phyloP scores from a whole-genome alignment of 2,113 vertebrate species.

The Brachyhypopomus gauderio region DNA sequence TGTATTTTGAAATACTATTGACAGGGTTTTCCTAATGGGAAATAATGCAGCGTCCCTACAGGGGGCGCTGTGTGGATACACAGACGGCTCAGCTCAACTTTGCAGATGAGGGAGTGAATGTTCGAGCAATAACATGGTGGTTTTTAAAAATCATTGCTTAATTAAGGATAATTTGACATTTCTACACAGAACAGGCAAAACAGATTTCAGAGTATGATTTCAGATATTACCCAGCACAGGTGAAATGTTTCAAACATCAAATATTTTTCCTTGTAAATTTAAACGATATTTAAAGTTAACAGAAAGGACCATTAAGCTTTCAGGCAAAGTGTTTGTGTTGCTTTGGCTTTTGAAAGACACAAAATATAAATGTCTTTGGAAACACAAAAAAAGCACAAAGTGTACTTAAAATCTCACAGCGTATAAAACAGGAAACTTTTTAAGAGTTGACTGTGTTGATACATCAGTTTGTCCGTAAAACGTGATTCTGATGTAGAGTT shows the following conservation, averaged over 20 bases:
- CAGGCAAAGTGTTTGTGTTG: not conserved
- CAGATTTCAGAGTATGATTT: not conserved
- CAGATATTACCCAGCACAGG: not conserved
- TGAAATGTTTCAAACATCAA: not conserved
- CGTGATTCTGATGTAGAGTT: not conserved
- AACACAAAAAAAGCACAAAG: conserved; percentile 9
- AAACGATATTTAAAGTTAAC: not conserved
- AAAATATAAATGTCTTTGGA: not conserved
- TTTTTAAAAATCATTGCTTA: not conserved
- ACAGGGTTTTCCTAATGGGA: no score
- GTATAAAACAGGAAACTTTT: not conserved
- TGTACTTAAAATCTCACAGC: conserved; percentile 17
- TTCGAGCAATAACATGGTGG: not conserved
- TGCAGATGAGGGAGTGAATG: not conserved
- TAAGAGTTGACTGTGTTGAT: not conserved
- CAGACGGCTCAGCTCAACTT: not conserved
- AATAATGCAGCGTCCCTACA: not conserved
- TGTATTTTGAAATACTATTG: not conserved
- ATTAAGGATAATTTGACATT: not conserved
- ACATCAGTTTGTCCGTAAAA: not conserved
- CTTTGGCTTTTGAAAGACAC: not conserved
- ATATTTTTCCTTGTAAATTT: not conserved
- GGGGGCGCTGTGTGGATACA: conserved; percentile 3
- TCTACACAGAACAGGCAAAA: not conserved
- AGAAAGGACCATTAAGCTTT: not conserved